Percentiles rank a stretch among this genome's conserved stretches.
Evolutionary conservation across 2,797 vertebrate species (phyloP).

Genomic region (Furcifer pardalis): DNA sequence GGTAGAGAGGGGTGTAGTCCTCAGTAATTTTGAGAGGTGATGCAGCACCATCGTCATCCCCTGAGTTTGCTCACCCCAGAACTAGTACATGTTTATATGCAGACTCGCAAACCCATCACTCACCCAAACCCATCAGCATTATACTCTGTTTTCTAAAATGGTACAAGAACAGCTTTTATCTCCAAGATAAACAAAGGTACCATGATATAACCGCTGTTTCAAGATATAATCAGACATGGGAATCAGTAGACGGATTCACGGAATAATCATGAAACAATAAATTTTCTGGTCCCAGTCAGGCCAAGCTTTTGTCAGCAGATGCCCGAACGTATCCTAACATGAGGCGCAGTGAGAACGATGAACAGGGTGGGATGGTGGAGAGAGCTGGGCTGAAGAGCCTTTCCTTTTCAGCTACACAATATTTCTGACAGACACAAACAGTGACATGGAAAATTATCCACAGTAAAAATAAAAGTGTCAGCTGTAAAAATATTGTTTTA

Average conservation of each 20-base stretch:
- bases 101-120: too few relatives aligned
- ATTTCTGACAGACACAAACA: slow-evolving; percentile 43
- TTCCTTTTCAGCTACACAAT: slow-evolving; percentile 34
- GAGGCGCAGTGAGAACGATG: neutral
- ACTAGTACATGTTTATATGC: neutral
- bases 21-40: neutral
- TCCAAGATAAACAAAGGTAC: neutral
- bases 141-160: neutral
- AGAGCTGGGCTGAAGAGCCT: slow-evolving; percentile 24
- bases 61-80: too few relatives aligned
- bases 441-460: slow-evolving; percentile 49
- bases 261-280: neutral
- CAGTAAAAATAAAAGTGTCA: slow-evolving; percentile 63
- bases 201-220: neutral
- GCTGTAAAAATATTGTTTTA: slow-evolving; percentile 74
- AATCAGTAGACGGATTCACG: neutral
- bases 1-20: neutral
- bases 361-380: too few relatives aligned
- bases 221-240: neutral
- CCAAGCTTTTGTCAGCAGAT: neutral
- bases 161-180: neutral
- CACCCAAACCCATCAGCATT: neutral
- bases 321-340: neutral
- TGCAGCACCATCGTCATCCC: neutral
- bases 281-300: neutral